phyloP scores from a whole-genome alignment of 2,113 vertebrate genomes.

The Alexandromys fortis region DNA sequence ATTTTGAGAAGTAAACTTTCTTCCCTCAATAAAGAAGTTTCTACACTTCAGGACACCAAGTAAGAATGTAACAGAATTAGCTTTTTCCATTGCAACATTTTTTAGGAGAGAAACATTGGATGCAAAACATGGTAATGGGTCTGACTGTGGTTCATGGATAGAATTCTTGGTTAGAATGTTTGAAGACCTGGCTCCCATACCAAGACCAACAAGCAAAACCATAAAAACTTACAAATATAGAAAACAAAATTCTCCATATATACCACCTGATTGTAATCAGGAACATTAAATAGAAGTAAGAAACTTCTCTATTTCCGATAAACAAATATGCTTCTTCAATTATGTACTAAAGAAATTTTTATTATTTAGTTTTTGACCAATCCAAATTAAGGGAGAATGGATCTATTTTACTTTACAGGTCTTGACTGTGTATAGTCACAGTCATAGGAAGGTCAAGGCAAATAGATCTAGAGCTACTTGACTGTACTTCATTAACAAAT shows the following conservation, averaged over 20 bases:
- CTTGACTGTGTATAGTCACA: neutral
- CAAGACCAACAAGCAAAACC: neutral
- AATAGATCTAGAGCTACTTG: neutral
- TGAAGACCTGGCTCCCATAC: neutral
- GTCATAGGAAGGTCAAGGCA: neutral
- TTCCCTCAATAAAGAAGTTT: constrained; percentile 82
- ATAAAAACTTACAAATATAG: neutral
- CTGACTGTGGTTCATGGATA: neutral
- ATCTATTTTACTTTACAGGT: neutral
- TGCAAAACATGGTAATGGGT: neutral
- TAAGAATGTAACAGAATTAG: constrained; percentile 31
- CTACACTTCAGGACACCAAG: constrained; percentile 80
- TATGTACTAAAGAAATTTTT: neutral
- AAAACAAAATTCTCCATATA: neutral
- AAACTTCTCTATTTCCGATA: neutral
- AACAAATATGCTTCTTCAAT: neutral
- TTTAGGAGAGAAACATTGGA: neutral
- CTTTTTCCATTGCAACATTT: neutral
- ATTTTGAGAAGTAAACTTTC: constrained; percentile 75
- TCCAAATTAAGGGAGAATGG: neutral
- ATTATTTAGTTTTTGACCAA: neutral
- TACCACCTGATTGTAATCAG: neutral
- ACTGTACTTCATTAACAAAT: neutral
- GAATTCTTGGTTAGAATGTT: neutral
- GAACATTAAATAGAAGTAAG: neutral